A percentile compares a stretch with the other conserved stretches of the same genome.
phyloP scores from a whole-genome alignment of 1,140 invertebrate species.

The Drosophila tropicalis region DNA sequence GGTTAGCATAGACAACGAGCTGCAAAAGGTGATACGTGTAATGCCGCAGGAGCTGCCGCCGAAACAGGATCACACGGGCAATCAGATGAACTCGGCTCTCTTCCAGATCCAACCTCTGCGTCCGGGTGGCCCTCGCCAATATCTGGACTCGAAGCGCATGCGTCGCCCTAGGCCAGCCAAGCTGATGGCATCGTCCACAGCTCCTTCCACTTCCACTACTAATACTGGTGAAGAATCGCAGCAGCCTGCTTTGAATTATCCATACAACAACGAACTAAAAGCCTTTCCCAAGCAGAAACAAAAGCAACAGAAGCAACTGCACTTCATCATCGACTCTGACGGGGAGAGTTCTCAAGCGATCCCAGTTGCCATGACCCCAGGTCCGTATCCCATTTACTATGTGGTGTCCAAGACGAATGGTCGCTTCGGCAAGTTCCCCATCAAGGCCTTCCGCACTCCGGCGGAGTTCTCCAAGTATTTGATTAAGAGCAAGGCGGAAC shows the following conservation, averaged over 20 bases:
- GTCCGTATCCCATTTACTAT: slow-evolving; percentile 78
- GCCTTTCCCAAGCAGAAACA: slow-evolving; percentile 74
- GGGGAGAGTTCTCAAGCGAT: slow-evolving; percentile 35
- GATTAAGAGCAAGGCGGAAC: slow-evolving; percentile 73
- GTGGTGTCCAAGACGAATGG: slow-evolving; percentile 76
- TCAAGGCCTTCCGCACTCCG: slow-evolving; percentile 68
- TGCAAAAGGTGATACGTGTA: slow-evolving; percentile 76
- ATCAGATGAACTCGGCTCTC: slow-evolving; percentile 67
- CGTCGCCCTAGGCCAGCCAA: slow-evolving; percentile 45
- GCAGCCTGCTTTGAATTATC: slow-evolving; percentile 57
- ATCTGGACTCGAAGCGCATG: slow-evolving; percentile 69
- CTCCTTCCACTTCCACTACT: neutral
- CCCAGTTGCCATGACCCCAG: slow-evolving; percentile 71
- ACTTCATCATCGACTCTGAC: slow-evolving; percentile 55
- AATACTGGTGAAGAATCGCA: slow-evolving; percentile 66
- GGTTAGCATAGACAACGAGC: slow-evolving; percentile 68
- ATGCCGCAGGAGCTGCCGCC: slow-evolving; percentile 68
- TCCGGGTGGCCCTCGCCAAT: slow-evolving; percentile 46
- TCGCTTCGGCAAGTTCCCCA: slow-evolving; percentile 78
- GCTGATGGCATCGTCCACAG: slow-evolving; percentile 9
- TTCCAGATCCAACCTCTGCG: slow-evolving; percentile 71
- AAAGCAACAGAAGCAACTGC: slow-evolving; percentile 75
- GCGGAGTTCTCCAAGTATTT: slow-evolving; percentile 74
- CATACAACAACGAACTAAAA: slow-evolving; percentile 70
- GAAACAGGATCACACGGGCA: slow-evolving; percentile 59